Conservation (phyloP, 2,797 vertebrate species). For the Zalophus californianus region DNA sequence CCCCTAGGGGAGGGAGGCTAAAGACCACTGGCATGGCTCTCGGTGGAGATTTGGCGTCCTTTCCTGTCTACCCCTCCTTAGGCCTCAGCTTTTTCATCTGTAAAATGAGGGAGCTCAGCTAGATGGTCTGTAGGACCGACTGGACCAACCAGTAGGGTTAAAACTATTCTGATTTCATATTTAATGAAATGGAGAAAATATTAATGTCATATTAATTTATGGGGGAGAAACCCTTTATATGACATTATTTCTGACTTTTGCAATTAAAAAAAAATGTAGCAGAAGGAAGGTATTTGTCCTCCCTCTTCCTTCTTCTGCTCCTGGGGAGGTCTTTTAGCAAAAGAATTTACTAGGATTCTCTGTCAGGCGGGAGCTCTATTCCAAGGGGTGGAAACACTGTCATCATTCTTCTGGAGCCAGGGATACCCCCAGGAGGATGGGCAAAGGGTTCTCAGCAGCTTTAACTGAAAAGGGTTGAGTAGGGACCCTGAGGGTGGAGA, state of each 20-base stretch:
- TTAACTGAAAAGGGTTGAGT: not conserved
- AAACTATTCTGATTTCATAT: not conserved
- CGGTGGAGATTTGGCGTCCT: fast-evolving
- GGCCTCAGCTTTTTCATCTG: not conserved
- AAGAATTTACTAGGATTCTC: not conserved
- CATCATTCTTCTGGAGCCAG: not conserved
- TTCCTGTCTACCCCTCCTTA: not conserved
- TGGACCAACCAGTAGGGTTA: no score
- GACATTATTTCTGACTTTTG: not conserved
- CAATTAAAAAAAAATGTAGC: not conserved
- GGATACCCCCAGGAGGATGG: no score
- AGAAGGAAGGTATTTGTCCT: not conserved
- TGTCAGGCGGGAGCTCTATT: not conserved
- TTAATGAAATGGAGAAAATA: constrained; percentile 15
- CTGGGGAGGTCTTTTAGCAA: not conserved
- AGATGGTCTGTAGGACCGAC: not conserved
- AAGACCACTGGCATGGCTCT: not conserved
- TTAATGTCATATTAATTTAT: not conserved
- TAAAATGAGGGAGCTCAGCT: not conserved
- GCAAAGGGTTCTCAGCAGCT: not conserved
- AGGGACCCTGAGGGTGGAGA: not conserved
- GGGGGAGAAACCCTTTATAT: not conserved
- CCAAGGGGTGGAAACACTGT: no score
- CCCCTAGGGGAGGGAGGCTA: not conserved
- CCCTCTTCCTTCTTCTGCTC: not conserved